Base-by-base conservation (phyloP, 2,888 invertebrate genomes). In the Drosophila putrida region DNA sequence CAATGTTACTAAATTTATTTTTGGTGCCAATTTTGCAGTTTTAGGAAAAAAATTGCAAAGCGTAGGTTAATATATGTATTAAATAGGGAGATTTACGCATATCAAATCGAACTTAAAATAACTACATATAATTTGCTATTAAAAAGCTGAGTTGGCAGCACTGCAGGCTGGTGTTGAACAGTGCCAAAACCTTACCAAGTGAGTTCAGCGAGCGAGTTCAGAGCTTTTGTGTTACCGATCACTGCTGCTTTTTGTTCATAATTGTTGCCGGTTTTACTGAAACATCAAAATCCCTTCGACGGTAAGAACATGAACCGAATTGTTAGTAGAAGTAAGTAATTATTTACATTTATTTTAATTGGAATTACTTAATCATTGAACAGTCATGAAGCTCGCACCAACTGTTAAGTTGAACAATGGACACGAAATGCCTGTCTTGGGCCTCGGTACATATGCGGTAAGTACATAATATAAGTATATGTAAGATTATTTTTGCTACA, bases 361-460 rank as follows among this genome's bases (percentile, higher is more conserved):
- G 5, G 0, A 35, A 27, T 13, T 57, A 6, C 13, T 10, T 49
- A 38, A 60, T 35, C 27, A 31, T 50, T 31, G 25, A 27, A n/a
- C 8, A 57, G 31, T 35, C 39, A 82, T 88, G 70, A 86, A 88
- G 55, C 61, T 80, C 3, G 90, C 91, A 51, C 91, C 94, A 0
- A 90, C 90, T 15, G 71, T 94, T 0, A 93, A 93, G 71, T 91
- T 95, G 39, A 94, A 94, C 87, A 94, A 94, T 91, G 95, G 95
- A 0, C 82, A 88, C 4, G 90, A 93, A 51, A 94, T 95, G 88
- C 95, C 95, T 0, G 89, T 93, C 13, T 75, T 95, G 20, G 95
- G 95, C 0, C 88, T 96, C 11, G 95, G 95, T 1, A 96, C 95
- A 0, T 95, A 94, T 66, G 88, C 92, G 82, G 95, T 95, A 88